Percentiles rank a stretch among this genome's conserved stretches.
Evolutionary conservation across 92 coral and sea anemone genomes (phyloP).

Genomic region (Zoanthus sansibaricus): DNA sequence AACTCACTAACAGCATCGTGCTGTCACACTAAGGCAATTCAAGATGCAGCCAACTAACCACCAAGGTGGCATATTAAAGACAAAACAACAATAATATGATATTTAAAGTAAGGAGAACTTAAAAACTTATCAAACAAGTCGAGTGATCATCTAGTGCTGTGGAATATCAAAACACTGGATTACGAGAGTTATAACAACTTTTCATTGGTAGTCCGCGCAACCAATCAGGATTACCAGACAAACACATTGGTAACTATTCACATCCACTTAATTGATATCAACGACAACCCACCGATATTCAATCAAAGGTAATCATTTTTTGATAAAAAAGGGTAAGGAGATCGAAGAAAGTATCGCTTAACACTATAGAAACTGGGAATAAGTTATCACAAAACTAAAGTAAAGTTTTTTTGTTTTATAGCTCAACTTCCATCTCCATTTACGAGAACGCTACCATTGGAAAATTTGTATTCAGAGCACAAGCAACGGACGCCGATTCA

Average conservation of each 20-base stretch:
- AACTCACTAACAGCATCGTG: no score
- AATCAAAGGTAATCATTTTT: constrained; percentile 4
- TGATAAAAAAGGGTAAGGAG: not conserved
- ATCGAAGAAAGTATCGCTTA: no score
- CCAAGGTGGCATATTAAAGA: no score
- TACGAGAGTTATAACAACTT: constrained; percentile 8
- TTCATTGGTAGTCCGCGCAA: constrained; percentile 13
- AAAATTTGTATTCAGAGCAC: constrained; percentile 43
- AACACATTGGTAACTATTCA: constrained; percentile 3
- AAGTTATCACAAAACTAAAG: not conserved
- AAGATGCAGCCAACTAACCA: no score
- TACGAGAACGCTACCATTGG: constrained; percentile 53
- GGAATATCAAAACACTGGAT: constrained; percentile 22
- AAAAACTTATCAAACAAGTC: constrained; percentile 12
- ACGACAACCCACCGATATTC: constrained; percentile 30
- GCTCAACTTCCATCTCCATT: constrained; percentile 10
- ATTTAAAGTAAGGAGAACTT: no score
- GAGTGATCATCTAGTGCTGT: constrained; percentile 1
- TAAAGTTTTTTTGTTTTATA: not conserved
- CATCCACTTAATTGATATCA: constrained; percentile 8
- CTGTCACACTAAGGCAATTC: no score
- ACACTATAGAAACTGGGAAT: no score
- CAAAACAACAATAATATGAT: no score
- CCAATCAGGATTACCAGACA: constrained; percentile 28
- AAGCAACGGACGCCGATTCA: constrained; percentile 53